Evolutionary conservation across 2,888 invertebrate species (phyloP), one percentile per base, ranked within the genome.

Genomic region (Spilarctia lutea): DNA sequence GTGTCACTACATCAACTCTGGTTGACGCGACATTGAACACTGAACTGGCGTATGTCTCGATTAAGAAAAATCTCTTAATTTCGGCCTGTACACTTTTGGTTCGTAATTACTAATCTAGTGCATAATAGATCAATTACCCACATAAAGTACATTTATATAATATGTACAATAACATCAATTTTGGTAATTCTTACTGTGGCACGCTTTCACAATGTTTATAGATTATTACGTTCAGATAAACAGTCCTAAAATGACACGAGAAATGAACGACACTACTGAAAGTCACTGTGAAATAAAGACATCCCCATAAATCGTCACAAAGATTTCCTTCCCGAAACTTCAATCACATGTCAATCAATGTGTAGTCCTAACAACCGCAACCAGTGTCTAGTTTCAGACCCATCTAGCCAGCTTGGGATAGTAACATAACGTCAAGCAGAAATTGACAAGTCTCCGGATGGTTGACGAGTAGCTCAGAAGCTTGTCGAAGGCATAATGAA

Each of bases 331-430:
- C 35, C 4, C 16, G 0, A 75, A 76, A 72, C 68, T 75, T 71
- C 67, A 70, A 71, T 71, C 65, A 72, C 65, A 65, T 68, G 73
- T 80, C 83, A 78, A 74, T 75, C 72, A 76, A 72, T 63, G 65
- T 65, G 71, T 18, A 33, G 48, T 69, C 33, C 56, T 77, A 56
- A 67, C 71, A 75, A 75, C 75, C 74, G 42, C 35, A 52, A 77
- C 56, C 70, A 33, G 56, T 30, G 18, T 18, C 63, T 20, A 63
- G 60, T 39, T 68, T 45, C 48, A 24, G 24, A 77, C 56, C 24
- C 65, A n/a, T 33, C 69, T 13, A 60, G 60, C 30, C 18, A 48
- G 20, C 48, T 75, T 69, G 60, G 72, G 77, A 74, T 65, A 68
- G 67, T 65, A 68, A 68, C 73, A 75, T 77, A 72, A 70, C 66